A percentile compares a stretch with the other conserved stretches of the same genome.
Evolutionary conservation across 2,888 invertebrate genomes (phyloP).

Genomic region (Onthophagus sagittarius): DNA sequence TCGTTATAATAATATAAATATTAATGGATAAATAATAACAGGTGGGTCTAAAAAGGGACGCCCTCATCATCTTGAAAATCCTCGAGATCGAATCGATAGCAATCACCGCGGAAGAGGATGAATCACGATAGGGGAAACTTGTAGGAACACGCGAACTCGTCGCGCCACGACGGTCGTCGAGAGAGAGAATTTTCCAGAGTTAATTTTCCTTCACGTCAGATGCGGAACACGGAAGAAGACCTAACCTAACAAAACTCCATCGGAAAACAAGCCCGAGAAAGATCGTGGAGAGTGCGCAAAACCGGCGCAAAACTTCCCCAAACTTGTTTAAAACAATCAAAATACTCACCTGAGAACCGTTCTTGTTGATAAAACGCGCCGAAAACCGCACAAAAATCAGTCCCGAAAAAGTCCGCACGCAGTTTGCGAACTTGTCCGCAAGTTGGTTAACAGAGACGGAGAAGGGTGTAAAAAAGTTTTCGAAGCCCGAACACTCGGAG

Average conservation of each 20-base stretch:
- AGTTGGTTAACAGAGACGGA: conserved; percentile 35
- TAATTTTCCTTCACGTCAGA: conserved; percentile 30
- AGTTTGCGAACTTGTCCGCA: conserved; percentile 39
- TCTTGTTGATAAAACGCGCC: conserved; percentile 23
- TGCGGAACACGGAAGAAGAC: conserved; percentile 21
- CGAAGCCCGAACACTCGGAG: conserved; percentile 40
- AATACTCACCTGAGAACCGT: conserved; percentile 13
- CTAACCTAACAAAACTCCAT: conserved; percentile 34
- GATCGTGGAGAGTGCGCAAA: neutral
- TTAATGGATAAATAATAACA: conserved; percentile 23
- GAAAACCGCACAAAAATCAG: conserved; percentile 26
- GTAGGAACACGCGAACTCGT: neutral
- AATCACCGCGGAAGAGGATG: neutral
- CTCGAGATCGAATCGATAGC: neutral
- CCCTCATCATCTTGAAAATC: neutral
- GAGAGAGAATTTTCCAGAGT: conserved; percentile 22
- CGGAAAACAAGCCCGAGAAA: neutral
- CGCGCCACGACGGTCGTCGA: neutral
- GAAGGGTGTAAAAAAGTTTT: conserved; percentile 45
- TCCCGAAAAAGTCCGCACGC: conserved; percentile 32
- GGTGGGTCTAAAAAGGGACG: conserved; percentile 30
- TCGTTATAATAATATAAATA: no score
- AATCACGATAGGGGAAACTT: neutral
- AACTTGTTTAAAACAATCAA: conserved; percentile 29
- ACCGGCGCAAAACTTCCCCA: no score